Evolutionary conservation across 2,888 invertebrate genomes (phyloP).

Genomic region (Dicyrtomina minuta): DNA sequence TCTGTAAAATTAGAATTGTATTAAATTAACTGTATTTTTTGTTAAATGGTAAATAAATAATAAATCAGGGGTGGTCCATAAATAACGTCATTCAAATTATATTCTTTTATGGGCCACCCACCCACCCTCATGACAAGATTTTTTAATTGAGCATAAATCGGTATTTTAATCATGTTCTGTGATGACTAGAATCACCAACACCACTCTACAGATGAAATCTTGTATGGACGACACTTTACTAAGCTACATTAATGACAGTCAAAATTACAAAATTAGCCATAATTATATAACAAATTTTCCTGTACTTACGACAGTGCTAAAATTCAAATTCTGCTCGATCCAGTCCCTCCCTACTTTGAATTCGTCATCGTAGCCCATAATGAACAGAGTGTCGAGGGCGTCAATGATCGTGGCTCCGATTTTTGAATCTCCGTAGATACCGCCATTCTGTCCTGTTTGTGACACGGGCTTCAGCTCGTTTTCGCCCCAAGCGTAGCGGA

Average conservation of each 20-base stretch:
- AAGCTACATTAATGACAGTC: not conserved
- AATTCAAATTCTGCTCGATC: conserved; percentile 80
- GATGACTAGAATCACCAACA: not conserved
- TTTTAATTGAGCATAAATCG: not conserved
- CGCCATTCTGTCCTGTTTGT: conserved; percentile 83
- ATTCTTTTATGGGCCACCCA: too few species aligned
- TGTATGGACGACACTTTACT: not conserved
- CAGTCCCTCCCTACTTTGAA: conserved; percentile 91
- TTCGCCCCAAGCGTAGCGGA: conserved; percentile 96
- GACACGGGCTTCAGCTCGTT: conserved; percentile 93
- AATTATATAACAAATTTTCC: too few species aligned
- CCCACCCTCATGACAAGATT: too few species aligned
- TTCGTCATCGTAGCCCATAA: conserved; percentile 94
- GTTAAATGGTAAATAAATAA: too few species aligned
- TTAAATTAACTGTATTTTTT: too few species aligned
- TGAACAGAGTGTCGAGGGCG: conserved; percentile 91
- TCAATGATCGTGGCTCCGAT: conserved; percentile 95
- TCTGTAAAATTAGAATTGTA: conserved; percentile 20
- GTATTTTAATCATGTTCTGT: not conserved
- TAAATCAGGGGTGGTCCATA: too few species aligned
- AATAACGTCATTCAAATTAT: too few species aligned
- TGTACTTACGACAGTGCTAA: conserved; percentile 59
- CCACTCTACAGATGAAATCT: too few species aligned
- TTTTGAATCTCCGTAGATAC: conserved; percentile 82
- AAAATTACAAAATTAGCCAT: too few species aligned